A percentile compares a stretch with the other conserved stretches of the same genome.
Conservation (phyloP, 1,140 invertebrate genomes). For the Drosophila azteca region DNA sequence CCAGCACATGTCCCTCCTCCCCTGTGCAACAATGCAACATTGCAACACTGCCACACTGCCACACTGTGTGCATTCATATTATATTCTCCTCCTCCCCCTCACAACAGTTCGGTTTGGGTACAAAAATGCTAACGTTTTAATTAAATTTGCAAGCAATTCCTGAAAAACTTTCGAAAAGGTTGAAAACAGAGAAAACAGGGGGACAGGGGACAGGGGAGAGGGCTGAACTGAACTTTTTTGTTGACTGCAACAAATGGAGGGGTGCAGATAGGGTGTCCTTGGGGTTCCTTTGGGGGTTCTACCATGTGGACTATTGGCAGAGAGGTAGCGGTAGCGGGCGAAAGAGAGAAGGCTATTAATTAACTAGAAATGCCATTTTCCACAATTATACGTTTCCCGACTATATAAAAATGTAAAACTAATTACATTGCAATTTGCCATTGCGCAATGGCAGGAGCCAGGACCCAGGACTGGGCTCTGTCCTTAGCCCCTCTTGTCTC, state of each 20-base stretch:
- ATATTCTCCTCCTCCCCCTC: slow-evolving; percentile 3
- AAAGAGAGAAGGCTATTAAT: slow-evolving; percentile 63
- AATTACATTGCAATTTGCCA: slow-evolving; percentile 83
- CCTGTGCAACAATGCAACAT: neutral
- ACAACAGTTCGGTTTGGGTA: slow-evolving; percentile 11
- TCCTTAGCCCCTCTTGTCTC: too few relatives aligned
- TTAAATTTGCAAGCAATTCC: slow-evolving; percentile 76
- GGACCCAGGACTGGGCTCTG: slow-evolving; percentile 26
- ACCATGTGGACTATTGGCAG: slow-evolving; percentile 2
- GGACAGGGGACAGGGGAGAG: neutral
- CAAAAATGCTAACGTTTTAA: slow-evolving; percentile 73
- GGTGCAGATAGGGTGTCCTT: slow-evolving; percentile 35
- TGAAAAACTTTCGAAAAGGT: slow-evolving; percentile 59
- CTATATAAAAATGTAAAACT: slow-evolving; percentile 83
- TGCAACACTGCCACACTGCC: too few relatives aligned
- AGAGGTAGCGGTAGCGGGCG: slow-evolving; percentile 3
- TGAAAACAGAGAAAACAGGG: slow-evolving; percentile 25
- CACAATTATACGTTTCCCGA: slow-evolving; percentile 79
- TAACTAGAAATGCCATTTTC: slow-evolving; percentile 82
- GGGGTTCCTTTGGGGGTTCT: slow-evolving; percentile 35
- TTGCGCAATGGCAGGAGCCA: slow-evolving; percentile 66
- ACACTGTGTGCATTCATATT: slow-evolving; percentile 5
- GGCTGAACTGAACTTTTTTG: slow-evolving; percentile 24
- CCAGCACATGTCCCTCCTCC: neutral
- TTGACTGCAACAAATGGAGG: slow-evolving; percentile 43